Base-by-base conservation (phyloP, 2,888 invertebrate genomes). In the Xanthorhoe designata region DNA sequence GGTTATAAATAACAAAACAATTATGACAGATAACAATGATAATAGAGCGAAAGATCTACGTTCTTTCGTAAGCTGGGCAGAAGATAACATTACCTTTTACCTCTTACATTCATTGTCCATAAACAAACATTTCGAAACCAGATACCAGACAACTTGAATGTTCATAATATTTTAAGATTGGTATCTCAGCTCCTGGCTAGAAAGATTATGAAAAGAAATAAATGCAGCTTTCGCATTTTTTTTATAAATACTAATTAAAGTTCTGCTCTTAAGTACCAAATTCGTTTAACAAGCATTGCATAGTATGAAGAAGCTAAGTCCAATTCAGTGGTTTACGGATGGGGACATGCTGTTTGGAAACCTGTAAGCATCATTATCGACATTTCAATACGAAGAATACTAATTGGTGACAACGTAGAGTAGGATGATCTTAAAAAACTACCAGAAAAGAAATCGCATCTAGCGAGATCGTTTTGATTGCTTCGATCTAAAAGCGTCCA, bases 291-390 rank as follows among this genome's bases (percentile, higher is more conserved):
- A 35, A 32, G 32, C 17, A 42, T 13, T 7, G 17, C 53, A 7
- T 2, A 17, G 17, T 13, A n/a, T 32, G n/a, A 35, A 6, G 7
- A 10, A 35, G 15, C 35, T 53, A 35, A 53, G 17, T 2, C 15
- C 10, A 53, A 17, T 15, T 9, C 17, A 17, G 35, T 35, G 53
- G 53, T 53, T 53, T 53, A 53, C 53, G 53, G 53, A 53, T 53
- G 53, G 53, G 53, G 35, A 53, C 53, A 53, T 53, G 53, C 53
- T 53, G 53, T 10, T 53, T 53, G 10, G 17, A 35, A 9, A 35
- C 17, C 15, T 42, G n/a, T 42, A 13, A 38, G n/a, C 13, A 42
- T 42, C n/a, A 38, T 38, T 9, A 38, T 38, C 38, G 9, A 2
- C 38, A 38, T 38, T 13, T 9, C 6, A 29, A n/a, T n/a, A n/a